These are phyloP conservation scores for Orchestes rusci DNA, from an alignment of 2,888 invertebrate genomes.

Conservation along the genomic window DNA sequence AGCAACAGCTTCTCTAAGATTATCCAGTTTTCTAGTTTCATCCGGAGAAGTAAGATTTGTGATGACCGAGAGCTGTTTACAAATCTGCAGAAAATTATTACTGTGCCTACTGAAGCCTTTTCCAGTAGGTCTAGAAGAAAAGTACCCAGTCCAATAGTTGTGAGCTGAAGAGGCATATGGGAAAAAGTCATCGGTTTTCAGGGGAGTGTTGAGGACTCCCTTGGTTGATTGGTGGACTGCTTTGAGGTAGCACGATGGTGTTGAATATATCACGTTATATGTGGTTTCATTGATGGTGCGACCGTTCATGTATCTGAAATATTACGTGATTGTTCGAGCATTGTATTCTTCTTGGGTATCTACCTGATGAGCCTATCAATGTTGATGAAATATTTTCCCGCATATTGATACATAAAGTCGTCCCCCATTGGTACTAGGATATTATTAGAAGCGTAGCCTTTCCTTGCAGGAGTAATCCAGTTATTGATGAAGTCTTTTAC, in stretches of 20 bases:
- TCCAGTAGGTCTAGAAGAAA: constrained; percentile 69
- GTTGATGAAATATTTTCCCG: constrained; percentile 52
- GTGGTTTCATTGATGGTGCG: constrained; percentile 6
- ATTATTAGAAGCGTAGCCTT: constrained; percentile 43
- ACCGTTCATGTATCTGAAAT: constrained; percentile 14
- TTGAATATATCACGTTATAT: constrained; percentile 52
- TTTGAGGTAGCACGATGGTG: constrained; percentile 72
- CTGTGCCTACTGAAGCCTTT: constrained; percentile 79
- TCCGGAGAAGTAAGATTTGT: constrained; percentile 46
- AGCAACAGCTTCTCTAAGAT: constrained; percentile 68
- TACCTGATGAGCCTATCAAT: constrained; percentile 49
- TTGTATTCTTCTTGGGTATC: not conserved
- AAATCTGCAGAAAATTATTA: constrained; percentile 56
- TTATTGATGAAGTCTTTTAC: constrained; percentile 10
- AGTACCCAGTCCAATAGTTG: constrained; percentile 90
- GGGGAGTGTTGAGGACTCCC: constrained; percentile 4
- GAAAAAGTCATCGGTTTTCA: constrained; percentile 79
- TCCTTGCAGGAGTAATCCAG: constrained; percentile 10
- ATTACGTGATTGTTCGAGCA: not conserved
- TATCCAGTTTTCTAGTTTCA: constrained; percentile 50
- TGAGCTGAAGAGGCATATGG: constrained; percentile 79
- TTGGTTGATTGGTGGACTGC: constrained; percentile 48
- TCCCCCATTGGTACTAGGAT: constrained; percentile 59
- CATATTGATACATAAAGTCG: constrained; percentile 57
- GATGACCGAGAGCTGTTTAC: constrained; percentile 66